Conservation (phyloP, 35 echinoderm and acorn worm species). For the Strongylocentrotus purpuratus region DNA sequence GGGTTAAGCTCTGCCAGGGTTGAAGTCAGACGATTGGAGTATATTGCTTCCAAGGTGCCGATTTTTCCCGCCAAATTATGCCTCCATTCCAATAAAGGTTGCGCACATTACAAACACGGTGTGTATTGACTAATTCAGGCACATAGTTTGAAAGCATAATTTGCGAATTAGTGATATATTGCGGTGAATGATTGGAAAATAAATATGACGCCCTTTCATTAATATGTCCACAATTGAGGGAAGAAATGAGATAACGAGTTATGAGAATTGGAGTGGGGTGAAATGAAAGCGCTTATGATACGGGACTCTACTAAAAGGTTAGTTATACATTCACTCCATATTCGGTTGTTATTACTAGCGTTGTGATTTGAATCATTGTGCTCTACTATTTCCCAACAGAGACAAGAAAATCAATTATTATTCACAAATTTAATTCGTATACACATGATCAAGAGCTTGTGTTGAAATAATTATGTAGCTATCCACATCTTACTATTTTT, state of each 20-base stretch:
- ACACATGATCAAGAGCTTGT: too few species aligned
- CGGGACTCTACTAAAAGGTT: not conserved
- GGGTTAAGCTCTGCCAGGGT: not conserved
- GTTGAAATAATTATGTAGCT: too few species aligned
- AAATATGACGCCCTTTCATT: not conserved
- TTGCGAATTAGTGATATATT: not conserved
- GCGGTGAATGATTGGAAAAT: not conserved
- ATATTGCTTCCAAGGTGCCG: not conserved
- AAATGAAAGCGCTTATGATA: not conserved
- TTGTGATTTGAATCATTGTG: too few species aligned
- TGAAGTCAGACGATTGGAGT: not conserved
- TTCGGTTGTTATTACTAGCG: too few species aligned
- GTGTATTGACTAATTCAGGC: not conserved
- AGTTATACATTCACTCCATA: too few species aligned
- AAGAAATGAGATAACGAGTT: not conserved
- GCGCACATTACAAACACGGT: not conserved
- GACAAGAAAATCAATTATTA: too few species aligned
- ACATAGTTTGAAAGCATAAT: constrained; percentile 4
- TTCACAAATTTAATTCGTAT: too few species aligned
- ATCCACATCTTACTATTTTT: too few species aligned
- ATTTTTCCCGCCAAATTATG: not conserved
- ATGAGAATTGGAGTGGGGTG: not conserved
- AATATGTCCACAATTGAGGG: not conserved
- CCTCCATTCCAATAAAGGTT: not conserved
- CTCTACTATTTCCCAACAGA: too few species aligned